These are phyloP conservation scores for Caenorhabditis auriculariae DNA, from an alignment of 2,888 invertebrate species.

Conservation along the genomic window DNA sequence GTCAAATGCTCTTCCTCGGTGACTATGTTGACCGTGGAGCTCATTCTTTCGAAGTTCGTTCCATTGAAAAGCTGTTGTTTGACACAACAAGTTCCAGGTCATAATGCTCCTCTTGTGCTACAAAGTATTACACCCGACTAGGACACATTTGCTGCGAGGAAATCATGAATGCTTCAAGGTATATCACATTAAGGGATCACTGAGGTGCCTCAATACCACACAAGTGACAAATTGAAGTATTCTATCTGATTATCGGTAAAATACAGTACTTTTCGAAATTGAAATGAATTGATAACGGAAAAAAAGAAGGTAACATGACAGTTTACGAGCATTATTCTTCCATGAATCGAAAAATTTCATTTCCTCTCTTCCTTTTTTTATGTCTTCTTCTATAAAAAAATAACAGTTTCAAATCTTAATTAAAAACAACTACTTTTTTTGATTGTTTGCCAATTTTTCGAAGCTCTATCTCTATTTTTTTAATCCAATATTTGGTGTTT, in stretches of 20 bases:
- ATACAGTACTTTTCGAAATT: too few species aligned
- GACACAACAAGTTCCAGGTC: conserved; percentile 13
- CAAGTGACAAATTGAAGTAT: too few species aligned
- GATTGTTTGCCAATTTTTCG: too few species aligned
- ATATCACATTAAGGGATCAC: conserved; percentile 7
- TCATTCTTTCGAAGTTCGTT: conserved; percentile 41
- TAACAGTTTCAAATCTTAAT: too few species aligned
- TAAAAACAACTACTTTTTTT: too few species aligned
- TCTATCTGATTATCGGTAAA: too few species aligned
- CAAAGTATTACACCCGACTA: conserved; percentile 41
- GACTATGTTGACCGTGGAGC: conserved; percentile 57
- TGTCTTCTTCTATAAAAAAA: too few species aligned
- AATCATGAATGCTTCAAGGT: conserved; percentile 55
- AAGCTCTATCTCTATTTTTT: too few species aligned
- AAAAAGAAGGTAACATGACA: too few species aligned
- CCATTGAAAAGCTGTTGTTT: background rate
- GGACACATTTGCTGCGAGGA: conserved; percentile 48
- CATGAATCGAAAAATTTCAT: background rate
- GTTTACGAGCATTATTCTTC: background rate
- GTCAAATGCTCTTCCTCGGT: conserved; percentile 47
- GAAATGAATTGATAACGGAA: too few species aligned
- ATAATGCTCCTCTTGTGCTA: conserved; percentile 50
- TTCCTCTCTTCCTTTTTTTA: background rate
- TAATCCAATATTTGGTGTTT: too few species aligned
- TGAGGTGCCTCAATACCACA: background rate